Evolutionary conservation across 2,797 vertebrate genomes (phyloP).

Genomic region (Buphagus erythrorhynchus): DNA sequence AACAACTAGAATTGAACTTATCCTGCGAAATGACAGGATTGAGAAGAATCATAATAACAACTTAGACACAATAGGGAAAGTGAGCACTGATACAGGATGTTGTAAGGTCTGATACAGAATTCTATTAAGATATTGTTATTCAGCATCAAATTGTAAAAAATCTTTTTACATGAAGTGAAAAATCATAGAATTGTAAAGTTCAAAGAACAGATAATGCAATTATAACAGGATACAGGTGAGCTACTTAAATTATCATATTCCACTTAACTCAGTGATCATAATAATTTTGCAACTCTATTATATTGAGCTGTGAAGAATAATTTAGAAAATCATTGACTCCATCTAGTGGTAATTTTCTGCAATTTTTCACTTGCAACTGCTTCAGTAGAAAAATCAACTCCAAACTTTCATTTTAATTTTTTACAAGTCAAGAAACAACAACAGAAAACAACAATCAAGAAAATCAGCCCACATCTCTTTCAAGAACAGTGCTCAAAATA

Average conservation of each 20-base stretch:
- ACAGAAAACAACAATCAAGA: neutral
- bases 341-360: slow-evolving; percentile 74
- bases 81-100: neutral
- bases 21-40: neutral
- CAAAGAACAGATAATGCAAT: slow-evolving; percentile 46
- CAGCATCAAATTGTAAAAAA: slow-evolving; percentile 17
- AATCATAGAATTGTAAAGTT: slow-evolving; percentile 43
- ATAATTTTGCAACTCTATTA: slow-evolving; percentile 52
- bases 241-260: slow-evolving; percentile 66
- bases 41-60: neutral
- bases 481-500: neutral
- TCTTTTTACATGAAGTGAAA: slow-evolving; percentile 1
- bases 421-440: neutral
- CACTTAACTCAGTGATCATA: slow-evolving; percentile 37
- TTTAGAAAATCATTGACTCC: slow-evolving; percentile 77
- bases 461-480: neutral
- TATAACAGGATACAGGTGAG: slow-evolving; percentile 62
- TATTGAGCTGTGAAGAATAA: neutral
- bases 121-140: slow-evolving; percentile 31
- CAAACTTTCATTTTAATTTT: neutral
- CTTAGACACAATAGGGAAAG: neutral
- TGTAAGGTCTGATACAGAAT: neutral
- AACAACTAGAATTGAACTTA: neutral
- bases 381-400: neutral
- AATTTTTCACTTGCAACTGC: slow-evolving; percentile 12